Conservation (phyloP, 2,113 vertebrate species). For the Lophius piscatorius region DNA sequence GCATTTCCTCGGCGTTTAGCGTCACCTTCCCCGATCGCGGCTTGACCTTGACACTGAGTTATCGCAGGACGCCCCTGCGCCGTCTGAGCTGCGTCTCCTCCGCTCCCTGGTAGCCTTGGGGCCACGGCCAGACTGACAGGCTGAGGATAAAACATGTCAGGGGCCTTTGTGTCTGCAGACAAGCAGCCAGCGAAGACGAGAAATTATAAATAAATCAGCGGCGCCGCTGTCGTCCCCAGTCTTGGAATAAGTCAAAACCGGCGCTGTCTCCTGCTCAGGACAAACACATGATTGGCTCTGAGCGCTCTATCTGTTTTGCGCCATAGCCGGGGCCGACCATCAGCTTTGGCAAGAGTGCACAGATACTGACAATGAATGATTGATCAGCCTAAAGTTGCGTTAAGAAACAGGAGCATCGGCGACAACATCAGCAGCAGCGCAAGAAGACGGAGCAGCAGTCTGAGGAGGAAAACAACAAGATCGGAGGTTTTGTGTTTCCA, state of each 20-base stretch:
- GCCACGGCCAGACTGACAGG: too few relatives aligned
- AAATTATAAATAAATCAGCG: constrained; percentile 42
- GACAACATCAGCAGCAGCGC: too few relatives aligned
- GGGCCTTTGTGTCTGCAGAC: constrained; percentile 3
- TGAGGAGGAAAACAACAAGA: constrained; percentile 9
- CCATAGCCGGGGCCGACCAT: constrained; percentile 10
- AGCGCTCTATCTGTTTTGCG: constrained; percentile 29
- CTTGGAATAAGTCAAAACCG: constrained; percentile 38
- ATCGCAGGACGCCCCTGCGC: neutral
- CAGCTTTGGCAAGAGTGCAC: constrained; percentile 31
- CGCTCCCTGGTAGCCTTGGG: too few relatives aligned
- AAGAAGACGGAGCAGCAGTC: neutral
- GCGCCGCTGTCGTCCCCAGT: too few relatives aligned
- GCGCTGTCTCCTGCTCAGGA: constrained; percentile 30
- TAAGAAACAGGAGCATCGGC: constrained; percentile 23
- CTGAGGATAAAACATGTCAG: constrained; percentile 43
- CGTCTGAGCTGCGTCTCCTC: too few relatives aligned
- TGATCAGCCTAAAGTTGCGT: constrained; percentile 53
- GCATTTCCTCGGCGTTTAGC: constrained; percentile 7
- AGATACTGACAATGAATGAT: constrained; percentile 64
- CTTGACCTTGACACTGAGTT: constrained; percentile 8
- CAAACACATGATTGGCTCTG: constrained; percentile 49
- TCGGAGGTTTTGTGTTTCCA: constrained; percentile 21
- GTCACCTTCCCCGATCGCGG: constrained; percentile 1
- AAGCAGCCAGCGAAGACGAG: constrained; percentile 5